Percentiles rank a stretch among this genome's conserved stretches.
phyloP scores from a whole-genome alignment of 2,113 vertebrate species.

The Mirounga angustirostris region DNA sequence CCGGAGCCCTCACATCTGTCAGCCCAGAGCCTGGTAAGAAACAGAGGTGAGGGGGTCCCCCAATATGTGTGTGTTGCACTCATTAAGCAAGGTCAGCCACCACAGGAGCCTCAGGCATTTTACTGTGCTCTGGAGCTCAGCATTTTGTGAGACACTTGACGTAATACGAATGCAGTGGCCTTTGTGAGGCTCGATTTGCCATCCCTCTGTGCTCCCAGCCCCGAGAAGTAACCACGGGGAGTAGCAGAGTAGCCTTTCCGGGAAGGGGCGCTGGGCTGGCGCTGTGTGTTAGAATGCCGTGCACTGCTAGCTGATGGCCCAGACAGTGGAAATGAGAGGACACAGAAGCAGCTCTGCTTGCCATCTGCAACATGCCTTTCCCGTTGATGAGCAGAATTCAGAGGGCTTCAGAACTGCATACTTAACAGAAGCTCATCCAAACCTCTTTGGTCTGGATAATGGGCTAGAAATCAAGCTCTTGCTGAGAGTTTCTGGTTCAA shows the following conservation, averaged over 20 bases:
- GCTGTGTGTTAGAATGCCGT: background rate
- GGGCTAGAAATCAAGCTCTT: slow-evolving; percentile 75
- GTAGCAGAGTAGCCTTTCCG: background rate
- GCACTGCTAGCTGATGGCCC: background rate
- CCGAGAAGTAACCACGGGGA: background rate
- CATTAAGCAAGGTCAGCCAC: background rate
- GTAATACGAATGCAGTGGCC: background rate
- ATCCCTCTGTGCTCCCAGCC: background rate
- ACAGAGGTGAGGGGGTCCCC: background rate
- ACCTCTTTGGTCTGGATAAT: slow-evolving; percentile 63
- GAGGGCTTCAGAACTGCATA: slow-evolving; percentile 34
- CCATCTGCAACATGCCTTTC: slow-evolving; percentile 23
- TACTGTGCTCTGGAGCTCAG: background rate
- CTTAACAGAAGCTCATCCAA: slow-evolving; percentile 68
- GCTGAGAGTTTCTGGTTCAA: slow-evolving; percentile 77
- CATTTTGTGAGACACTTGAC: background rate
- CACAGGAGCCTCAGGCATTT: background rate
- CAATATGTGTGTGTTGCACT: background rate
- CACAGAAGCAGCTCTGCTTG: slow-evolving; percentile 31
- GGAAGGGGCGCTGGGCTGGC: background rate
- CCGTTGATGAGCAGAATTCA: slow-evolving; percentile 68
- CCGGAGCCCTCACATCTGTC: background rate
- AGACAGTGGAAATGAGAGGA: slow-evolving; percentile 18
- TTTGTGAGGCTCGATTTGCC: slow-evolving; percentile 18
- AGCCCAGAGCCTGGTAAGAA: slow-evolving; percentile 3